A percentile compares a stretch with the other conserved stretches of the same genome.
phyloP scores from a whole-genome alignment of 1,140 invertebrate species.

The Asbolus verrucosus region DNA sequence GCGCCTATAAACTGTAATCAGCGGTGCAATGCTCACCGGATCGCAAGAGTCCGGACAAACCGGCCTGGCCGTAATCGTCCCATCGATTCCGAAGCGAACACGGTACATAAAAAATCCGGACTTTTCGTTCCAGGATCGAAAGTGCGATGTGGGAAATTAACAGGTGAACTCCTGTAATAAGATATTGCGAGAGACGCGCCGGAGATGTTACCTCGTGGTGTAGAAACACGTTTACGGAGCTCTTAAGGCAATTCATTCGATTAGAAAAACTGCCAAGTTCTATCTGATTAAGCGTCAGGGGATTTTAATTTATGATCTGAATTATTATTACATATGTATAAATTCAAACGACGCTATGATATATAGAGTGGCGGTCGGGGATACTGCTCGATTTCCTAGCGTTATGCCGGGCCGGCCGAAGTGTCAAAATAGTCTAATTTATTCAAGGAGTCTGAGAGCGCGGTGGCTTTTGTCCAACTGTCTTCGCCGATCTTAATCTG shows the following conservation, averaged over 20 bases:
- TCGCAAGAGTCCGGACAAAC: slow-evolving; percentile 7
- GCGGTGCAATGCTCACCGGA: slow-evolving; percentile 21
- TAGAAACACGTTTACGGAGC: slow-evolving; percentile 30
- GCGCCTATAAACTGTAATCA: slow-evolving; percentile 53
- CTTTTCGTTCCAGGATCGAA: no score
- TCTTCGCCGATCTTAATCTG: slow-evolving; percentile 34
- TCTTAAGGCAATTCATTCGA: slow-evolving; percentile 38
- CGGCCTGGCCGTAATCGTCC: slow-evolving; percentile 10
- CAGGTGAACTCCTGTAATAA: slow-evolving; percentile 36
- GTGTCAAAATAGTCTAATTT: slow-evolving; percentile 35
- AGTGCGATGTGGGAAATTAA: slow-evolving; percentile 27
- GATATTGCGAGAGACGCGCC: slow-evolving; percentile 30
- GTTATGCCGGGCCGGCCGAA: slow-evolving; percentile 21
- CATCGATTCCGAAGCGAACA: background rate
- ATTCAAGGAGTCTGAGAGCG: slow-evolving; percentile 22
- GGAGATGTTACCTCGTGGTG: slow-evolving; percentile 25
- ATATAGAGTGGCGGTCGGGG: slow-evolving; percentile 25
- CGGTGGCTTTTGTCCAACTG: slow-evolving; percentile 20
- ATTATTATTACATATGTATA: slow-evolving; percentile 45
- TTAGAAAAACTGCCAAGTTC: slow-evolving; percentile 39
- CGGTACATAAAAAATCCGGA: no score
- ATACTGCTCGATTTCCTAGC: slow-evolving; percentile 28
- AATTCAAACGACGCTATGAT: slow-evolving; percentile 32
- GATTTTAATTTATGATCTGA: slow-evolving; percentile 42
- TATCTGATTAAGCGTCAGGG: slow-evolving; percentile 43